Percentiles rank a stretch among this genome's conserved stretches.
phyloP scores from a whole-genome alignment of 2,113 vertebrate genomes.

The Morone saxatilis region DNA sequence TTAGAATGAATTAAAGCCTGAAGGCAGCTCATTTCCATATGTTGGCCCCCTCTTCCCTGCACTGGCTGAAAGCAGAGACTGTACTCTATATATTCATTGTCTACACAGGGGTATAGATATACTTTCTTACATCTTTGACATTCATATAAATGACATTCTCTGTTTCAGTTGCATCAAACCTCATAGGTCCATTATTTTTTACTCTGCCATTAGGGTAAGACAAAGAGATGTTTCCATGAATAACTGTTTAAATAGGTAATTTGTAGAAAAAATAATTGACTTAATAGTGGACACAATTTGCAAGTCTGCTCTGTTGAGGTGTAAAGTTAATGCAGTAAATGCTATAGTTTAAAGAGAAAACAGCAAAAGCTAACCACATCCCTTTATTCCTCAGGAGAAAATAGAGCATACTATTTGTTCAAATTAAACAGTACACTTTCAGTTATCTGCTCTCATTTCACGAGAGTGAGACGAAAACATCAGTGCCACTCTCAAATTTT shows the following conservation, averaged over 20 bases:
- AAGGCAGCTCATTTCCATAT: conserved; percentile 59
- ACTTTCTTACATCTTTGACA: conserved; percentile 54
- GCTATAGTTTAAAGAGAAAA: conserved; percentile 9
- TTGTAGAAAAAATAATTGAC: conserved; percentile 9
- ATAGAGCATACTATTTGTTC: neutral
- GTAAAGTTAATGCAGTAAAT: neutral
- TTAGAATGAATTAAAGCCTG: conserved; percentile 47
- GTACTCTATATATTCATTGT: conserved; percentile 43
- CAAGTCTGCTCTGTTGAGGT: neutral
- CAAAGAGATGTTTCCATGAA: conserved; percentile 20
- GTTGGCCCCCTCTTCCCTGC: conserved; percentile 1
- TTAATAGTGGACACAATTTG: conserved; percentile 13
- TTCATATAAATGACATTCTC: conserved; percentile 59
- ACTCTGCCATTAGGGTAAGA: conserved; percentile 31
- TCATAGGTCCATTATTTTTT: conserved; percentile 33
- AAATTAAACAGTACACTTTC: neutral
- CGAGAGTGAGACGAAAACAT: neutral
- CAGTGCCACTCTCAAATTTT: neutral
- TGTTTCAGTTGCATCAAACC: conserved; percentile 35
- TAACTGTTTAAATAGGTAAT: conserved; percentile 20
- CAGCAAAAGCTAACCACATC: neutral
- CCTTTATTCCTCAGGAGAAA: neutral
- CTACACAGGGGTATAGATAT: conserved; percentile 16
- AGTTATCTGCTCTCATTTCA: neutral
- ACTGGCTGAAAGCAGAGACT: conserved; percentile 15